Evolutionary conservation across 2,113 vertebrate species (phyloP).

Genomic region (Zeus faber): DNA sequence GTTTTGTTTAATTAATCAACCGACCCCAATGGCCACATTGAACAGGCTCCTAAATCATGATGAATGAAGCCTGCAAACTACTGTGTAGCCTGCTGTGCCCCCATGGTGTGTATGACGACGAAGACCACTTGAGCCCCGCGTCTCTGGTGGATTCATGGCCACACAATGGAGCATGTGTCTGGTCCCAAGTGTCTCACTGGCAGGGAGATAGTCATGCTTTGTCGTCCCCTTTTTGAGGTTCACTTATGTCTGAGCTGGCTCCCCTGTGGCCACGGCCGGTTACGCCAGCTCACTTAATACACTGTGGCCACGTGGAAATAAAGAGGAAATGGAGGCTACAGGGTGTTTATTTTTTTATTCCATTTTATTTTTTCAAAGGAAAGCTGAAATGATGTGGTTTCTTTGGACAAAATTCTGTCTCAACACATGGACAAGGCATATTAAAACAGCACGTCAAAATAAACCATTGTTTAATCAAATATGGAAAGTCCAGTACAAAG

Average conservation of each 20-base stretch:
- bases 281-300: background rate
- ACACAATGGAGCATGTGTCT: constrained; percentile 58
- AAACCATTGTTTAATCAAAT: background rate
- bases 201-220: constrained; percentile 46
- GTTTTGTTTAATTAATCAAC: constrained; percentile 7
- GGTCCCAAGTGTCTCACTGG: constrained; percentile 40
- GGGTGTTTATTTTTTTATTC: background rate
- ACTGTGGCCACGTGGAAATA: background rate
- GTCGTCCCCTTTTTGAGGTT: constrained; percentile 41
- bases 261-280: constrained; percentile 25
- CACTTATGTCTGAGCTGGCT: constrained; percentile 37
- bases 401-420: background rate
- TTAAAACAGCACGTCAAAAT: background rate
- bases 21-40: constrained; percentile 1
- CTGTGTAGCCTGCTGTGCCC: constrained; percentile 21
- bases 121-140: constrained; percentile 51
- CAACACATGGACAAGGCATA: too few species aligned
- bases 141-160: constrained; percentile 31
- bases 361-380: constrained; percentile 5
- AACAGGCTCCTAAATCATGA: constrained; percentile 13
- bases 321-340: constrained; percentile 4
- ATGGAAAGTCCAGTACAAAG: too few species aligned
- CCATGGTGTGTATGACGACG: constrained; percentile 31
- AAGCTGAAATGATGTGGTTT: background rate
- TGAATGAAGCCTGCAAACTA: constrained; percentile 28